A percentile compares a stretch with the other conserved stretches of the same genome.
Conservation (phyloP, 1,140 invertebrate species). For the Euglossa dilemma region DNA sequence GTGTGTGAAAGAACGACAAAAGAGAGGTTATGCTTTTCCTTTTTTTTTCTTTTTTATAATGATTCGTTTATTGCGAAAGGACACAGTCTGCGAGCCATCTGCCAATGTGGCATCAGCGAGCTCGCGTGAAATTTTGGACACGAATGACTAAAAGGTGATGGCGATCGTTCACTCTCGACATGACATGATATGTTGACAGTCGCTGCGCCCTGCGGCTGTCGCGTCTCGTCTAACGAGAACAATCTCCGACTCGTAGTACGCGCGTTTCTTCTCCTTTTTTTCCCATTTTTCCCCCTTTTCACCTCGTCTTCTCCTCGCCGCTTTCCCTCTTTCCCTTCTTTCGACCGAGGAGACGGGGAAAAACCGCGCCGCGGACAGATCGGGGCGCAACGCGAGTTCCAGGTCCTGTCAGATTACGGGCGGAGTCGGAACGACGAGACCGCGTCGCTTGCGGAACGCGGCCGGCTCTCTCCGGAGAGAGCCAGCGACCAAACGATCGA, state of each 20-base stretch:
- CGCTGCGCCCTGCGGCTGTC: conserved; percentile 55
- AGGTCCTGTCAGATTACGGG: conserved; percentile 68
- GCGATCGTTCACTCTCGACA: conserved; percentile 80
- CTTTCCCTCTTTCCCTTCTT: neutral
- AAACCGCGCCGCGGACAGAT: conserved; percentile 21
- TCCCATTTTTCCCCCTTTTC: too few species aligned
- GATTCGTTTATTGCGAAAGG: conserved; percentile 83
- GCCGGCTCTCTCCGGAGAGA: too few species aligned
- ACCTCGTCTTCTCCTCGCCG: too few species aligned
- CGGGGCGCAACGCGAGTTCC: conserved; percentile 70
- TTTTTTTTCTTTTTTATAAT: conserved; percentile 76
- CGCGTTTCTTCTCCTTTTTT: neutral
- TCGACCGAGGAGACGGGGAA: neutral
- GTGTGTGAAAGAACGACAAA: conserved; percentile 16
- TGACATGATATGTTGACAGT: conserved; percentile 78
- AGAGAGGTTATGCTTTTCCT: neutral
- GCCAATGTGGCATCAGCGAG: conserved; percentile 79
- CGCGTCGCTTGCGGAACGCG: neutral
- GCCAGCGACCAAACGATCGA: too few species aligned
- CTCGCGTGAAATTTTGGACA: conserved; percentile 78
- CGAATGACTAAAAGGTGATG: conserved; percentile 81
- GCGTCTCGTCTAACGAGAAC: conserved; percentile 9
- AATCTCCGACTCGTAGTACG: conserved; percentile 7
- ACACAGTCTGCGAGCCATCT: conserved; percentile 76
- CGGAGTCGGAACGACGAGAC: conserved; percentile 29